These are phyloP conservation scores for Cephus spinipes DNA, from an alignment of 2,888 invertebrate genomes.

Conservation along the genomic window DNA sequence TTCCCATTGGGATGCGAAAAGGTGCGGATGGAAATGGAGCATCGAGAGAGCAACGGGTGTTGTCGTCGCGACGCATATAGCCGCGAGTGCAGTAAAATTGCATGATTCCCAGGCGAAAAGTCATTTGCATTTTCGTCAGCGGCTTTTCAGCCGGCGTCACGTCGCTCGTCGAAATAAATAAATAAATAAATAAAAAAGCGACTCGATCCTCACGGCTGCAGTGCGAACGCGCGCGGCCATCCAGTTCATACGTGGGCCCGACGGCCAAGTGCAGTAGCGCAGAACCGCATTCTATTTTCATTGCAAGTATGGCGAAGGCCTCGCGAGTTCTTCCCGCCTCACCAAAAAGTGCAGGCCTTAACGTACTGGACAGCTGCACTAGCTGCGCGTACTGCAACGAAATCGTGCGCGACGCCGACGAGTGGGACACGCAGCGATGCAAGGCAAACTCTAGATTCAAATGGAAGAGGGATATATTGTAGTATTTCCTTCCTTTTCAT, in stretches of 20 bases:
- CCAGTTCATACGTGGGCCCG: neutral
- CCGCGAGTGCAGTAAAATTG: neutral
- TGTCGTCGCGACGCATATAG: neutral
- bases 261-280: neutral
- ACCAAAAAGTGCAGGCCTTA: slow-evolving; percentile 2
- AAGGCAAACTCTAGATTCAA: neutral
- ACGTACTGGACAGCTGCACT: slow-evolving; percentile 18
- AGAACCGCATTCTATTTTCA: slow-evolving; percentile 2
- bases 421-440: neutral
- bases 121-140: slow-evolving; percentile 13
- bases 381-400: slow-evolving; percentile 8
- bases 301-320: neutral
- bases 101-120: neutral
- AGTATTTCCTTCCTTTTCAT: neutral
- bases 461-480: neutral
- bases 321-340: neutral
- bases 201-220: neutral
- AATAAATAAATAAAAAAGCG: neutral
- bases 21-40: neutral
- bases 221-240: neutral
- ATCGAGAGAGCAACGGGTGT: neutral
- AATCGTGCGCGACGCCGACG: slow-evolving; percentile 22
- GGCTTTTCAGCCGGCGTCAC: neutral
- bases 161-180: neutral
- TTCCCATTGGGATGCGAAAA: neutral